These are phyloP conservation scores for Polymixis flavicincta DNA, from an alignment of 2,888 invertebrate species.

Conservation along the genomic window DNA sequence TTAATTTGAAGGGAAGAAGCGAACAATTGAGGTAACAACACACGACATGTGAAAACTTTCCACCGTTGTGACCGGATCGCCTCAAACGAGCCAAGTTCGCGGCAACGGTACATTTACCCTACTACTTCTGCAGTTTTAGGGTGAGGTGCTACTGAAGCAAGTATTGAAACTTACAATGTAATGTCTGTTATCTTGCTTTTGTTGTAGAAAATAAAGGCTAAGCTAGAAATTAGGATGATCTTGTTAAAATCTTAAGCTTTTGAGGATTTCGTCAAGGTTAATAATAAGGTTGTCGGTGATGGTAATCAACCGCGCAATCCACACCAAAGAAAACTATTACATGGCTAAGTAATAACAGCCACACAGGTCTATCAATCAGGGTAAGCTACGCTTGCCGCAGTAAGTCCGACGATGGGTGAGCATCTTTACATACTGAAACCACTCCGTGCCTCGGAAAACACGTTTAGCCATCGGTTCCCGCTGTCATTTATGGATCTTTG, in stretches of 20 bases:
- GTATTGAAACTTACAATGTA: constrained; percentile 19
- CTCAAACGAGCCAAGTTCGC: constrained; percentile 75
- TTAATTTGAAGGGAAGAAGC: constrained; percentile 59
- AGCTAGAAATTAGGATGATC: background rate
- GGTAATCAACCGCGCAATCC: too few relatives aligned
- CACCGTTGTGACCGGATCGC: constrained; percentile 70
- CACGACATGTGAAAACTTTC: constrained; percentile 68
- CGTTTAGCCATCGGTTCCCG: too few relatives aligned
- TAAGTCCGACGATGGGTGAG: too few relatives aligned
- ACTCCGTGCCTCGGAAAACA: too few relatives aligned
- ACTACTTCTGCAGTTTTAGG: constrained; percentile 62
- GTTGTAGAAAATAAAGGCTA: background rate
- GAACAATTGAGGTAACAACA: constrained; percentile 65
- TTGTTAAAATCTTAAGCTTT: background rate
- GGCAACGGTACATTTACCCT: constrained; percentile 60
- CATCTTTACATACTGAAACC: too few relatives aligned
- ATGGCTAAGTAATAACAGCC: too few relatives aligned
- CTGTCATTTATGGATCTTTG: too few relatives aligned
- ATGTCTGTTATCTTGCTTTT: constrained; percentile 21
- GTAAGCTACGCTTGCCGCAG: too few relatives aligned
- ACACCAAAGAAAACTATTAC: too few relatives aligned
- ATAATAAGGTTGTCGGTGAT: too few relatives aligned
- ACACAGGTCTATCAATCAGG: too few relatives aligned
- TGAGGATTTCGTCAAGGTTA: too few relatives aligned
- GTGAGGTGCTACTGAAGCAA: constrained; percentile 42